A percentile compares a stretch with the other conserved stretches of the same genome.
These are phyloP conservation scores for Chorisops tibialis DNA, from an alignment of 2,888 invertebrate species.

Conservation along the genomic window DNA sequence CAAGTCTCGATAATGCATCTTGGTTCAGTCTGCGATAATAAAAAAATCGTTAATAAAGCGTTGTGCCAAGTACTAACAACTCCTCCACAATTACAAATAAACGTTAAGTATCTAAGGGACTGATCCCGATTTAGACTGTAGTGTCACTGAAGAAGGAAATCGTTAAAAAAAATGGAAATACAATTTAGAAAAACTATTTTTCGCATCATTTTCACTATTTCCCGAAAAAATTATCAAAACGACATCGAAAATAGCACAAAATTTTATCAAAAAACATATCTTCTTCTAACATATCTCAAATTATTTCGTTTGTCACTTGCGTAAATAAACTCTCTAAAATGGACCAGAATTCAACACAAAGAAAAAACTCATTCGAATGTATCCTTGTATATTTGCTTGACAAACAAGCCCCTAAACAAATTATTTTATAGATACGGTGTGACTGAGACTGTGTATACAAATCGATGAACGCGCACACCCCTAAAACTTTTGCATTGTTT, in stretches of 20 bases:
- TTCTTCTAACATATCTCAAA: conserved; percentile 4
- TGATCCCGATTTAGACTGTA: too few relatives aligned
- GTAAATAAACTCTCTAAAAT: conserved; percentile 29
- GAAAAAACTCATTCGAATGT: background rate
- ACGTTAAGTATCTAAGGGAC: too few relatives aligned
- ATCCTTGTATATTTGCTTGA: conserved; percentile 28
- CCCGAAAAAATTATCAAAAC: background rate
- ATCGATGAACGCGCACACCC: background rate
- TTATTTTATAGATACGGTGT: conserved; percentile 10
- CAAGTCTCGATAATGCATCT: too few relatives aligned
- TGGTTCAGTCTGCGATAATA: too few relatives aligned
- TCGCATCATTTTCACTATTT: too few relatives aligned
- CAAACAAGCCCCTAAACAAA: conserved; percentile 33
- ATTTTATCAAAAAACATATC: conserved; percentile 7
- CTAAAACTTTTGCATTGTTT: conserved; percentile 1
- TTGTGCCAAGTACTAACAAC: too few relatives aligned
- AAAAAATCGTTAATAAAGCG: too few relatives aligned
- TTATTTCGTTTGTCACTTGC: conserved; percentile 25
- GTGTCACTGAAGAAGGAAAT: too few relatives aligned
- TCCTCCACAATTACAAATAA: too few relatives aligned
- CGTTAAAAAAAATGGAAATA: too few relatives aligned
- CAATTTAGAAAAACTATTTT: too few relatives aligned
- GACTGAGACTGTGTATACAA: background rate
- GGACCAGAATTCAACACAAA: conserved; percentile 17
- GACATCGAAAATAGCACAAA: background rate